A percentile compares a stretch with the other conserved stretches of the same genome.
These are phyloP conservation scores for Dione vanillae DNA, from an alignment of 2,888 invertebrate genomes.

Conservation along the genomic window DNA sequence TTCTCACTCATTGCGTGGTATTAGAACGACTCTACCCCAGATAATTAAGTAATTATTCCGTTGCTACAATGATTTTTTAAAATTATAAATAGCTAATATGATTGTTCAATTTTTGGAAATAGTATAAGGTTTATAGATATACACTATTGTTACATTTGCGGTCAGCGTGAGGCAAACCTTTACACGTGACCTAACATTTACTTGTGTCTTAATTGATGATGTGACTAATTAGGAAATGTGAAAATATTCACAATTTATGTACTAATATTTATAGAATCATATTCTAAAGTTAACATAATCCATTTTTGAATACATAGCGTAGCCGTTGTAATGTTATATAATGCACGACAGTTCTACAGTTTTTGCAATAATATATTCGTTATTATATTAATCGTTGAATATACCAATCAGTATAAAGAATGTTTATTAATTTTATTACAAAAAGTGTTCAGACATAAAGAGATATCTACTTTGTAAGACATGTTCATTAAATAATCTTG, in stretches of 20 bases:
- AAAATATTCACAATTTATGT: background rate
- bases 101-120: background rate
- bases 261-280: slow-evolving; percentile 11
- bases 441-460: slow-evolving; percentile 5
- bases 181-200: background rate
- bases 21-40: background rate
- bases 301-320: slow-evolving; percentile 13
- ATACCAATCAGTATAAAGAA: slow-evolving; percentile 5
- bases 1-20: too few species aligned
- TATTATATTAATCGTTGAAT: slow-evolving; percentile 7
- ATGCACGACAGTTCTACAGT: background rate
- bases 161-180: background rate
- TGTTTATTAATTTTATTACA: slow-evolving; percentile 9
- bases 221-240: background rate
- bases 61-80: slow-evolving; percentile 10
- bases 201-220: background rate
- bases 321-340: background rate
- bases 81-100: slow-evolving; percentile 10
- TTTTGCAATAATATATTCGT: slow-evolving; percentile 18
- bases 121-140: slow-evolving; percentile 16
- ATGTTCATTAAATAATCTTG: slow-evolving; percentile 1
- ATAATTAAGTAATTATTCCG: background rate
- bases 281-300: slow-evolving; percentile 24
- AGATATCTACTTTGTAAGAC: slow-evolving; percentile 14
- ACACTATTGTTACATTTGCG: slow-evolving; percentile 10